Percentiles rank a stretch among this genome's conserved stretches.
Evolutionary conservation across 2,888 invertebrate genomes (phyloP).

Genomic region (Caenorhabditis parvicauda): DNA sequence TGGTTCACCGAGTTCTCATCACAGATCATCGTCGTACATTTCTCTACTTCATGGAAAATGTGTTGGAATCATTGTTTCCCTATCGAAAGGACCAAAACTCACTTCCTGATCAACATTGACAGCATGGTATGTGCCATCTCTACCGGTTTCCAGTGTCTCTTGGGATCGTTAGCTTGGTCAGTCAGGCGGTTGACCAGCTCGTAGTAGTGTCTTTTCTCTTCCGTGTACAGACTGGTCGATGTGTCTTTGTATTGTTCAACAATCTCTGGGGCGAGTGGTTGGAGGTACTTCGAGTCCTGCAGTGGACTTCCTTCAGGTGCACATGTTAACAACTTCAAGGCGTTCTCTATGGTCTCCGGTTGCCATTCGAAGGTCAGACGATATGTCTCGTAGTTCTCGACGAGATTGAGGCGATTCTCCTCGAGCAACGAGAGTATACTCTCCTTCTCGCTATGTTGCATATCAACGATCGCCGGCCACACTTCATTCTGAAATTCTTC

Average conservation of each 20-base stretch:
- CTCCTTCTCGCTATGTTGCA: conserved; percentile 81
- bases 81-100: conserved; percentile 1
- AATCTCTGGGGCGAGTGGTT: conserved; percentile 1
- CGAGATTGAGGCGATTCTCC: conserved; percentile 63
- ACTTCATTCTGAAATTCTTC: no score
- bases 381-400: conserved; percentile 58
- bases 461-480: conserved; percentile 60
- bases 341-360: conserved; percentile 7
- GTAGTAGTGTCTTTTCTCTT: conserved; percentile 26
- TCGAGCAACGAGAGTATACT: conserved; percentile 65
- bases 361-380: conserved; percentile 36
- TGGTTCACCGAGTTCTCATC: no score
- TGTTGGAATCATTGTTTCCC: no score
- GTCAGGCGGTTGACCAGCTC: conserved; percentile 28
- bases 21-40: no score
- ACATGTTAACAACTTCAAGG: conserved; percentile 11
- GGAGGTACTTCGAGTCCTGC: conserved; percentile 8
- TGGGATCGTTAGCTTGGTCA: conserved; percentile 30
- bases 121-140: conserved; percentile 76
- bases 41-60: no score
- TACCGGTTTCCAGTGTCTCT: conserved; percentile 77
- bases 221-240: no score
- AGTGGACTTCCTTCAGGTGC: conserved; percentile 17
- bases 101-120: conserved; percentile 71
- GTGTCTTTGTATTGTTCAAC: conserved; percentile 14